These are phyloP conservation scores for Tachypleus tridentatus DNA, from an alignment of 1,140 invertebrate genomes.

Conservation along the genomic window DNA sequence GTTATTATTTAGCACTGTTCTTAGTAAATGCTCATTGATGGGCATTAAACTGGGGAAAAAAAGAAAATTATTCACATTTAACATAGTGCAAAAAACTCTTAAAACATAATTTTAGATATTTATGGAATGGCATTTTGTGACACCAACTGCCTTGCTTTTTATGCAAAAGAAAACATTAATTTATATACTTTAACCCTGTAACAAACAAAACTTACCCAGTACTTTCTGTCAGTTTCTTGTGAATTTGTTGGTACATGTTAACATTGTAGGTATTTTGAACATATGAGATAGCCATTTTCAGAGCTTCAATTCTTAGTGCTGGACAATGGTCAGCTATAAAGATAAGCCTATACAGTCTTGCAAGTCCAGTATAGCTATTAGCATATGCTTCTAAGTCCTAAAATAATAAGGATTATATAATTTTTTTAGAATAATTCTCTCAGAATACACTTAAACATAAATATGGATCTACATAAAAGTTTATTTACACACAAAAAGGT, in stretches of 20 bases:
- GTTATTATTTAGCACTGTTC: no score
- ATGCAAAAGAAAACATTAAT: background rate
- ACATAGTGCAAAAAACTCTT: no score
- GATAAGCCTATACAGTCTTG: slow-evolving; percentile 75
- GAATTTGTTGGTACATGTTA: slow-evolving; percentile 67
- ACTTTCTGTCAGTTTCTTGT: slow-evolving; percentile 76
- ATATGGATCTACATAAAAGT: slow-evolving; percentile 2
- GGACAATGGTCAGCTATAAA: slow-evolving; percentile 95
- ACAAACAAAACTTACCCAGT: slow-evolving; percentile 20
- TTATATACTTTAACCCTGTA: background rate
- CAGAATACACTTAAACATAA: no score
- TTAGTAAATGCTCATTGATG: no score
- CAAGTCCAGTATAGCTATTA: slow-evolving; percentile 79
- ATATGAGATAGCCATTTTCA: slow-evolving; percentile 88
- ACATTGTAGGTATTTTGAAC: slow-evolving; percentile 93
- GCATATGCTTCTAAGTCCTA: slow-evolving; percentile 82
- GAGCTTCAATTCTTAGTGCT: slow-evolving; percentile 68
- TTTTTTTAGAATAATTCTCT: no score
- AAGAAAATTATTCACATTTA: no score
- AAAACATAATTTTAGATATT: no score
- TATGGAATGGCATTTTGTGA: no score
- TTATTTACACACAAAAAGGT: background rate
- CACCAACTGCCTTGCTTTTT: no score
- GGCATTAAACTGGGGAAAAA: no score
- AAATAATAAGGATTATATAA: background rate